These are phyloP conservation scores for Crax fasciolata DNA, from an alignment of 2,797 vertebrate genomes.

Conservation along the genomic window DNA sequence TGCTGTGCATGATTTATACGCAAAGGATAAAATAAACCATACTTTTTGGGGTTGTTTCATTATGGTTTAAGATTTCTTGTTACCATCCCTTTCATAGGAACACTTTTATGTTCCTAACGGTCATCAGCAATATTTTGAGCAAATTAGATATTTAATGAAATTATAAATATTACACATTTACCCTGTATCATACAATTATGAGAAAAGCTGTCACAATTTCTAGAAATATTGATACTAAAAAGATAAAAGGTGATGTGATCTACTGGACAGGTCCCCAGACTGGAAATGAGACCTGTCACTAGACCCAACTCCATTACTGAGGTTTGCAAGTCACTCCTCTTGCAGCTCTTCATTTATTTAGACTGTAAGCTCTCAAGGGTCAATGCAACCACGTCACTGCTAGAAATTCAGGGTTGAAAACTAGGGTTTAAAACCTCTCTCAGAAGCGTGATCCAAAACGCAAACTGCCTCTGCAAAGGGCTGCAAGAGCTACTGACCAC, in stretches of 20 bases:
- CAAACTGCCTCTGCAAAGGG: background rate
- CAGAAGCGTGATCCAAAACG: background rate
- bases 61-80: background rate
- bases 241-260: background rate
- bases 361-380: background rate
- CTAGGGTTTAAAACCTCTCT: background rate
- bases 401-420: background rate
- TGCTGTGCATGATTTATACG: background rate
- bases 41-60: background rate
- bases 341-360: background rate
- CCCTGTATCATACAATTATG: background rate
- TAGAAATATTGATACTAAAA: background rate
- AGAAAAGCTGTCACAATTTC: background rate
- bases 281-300: background rate
- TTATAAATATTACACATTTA: constrained; percentile 28
- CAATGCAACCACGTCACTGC: background rate
- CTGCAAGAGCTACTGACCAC: background rate
- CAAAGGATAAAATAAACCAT: background rate
- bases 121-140: background rate
- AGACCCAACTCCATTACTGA: background rate
- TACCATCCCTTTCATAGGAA: background rate
- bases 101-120: background rate
- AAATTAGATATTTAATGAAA: background rate
- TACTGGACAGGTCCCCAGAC: background rate
- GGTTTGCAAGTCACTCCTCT: background rate